A percentile compares a stretch with the other conserved stretches of the same genome.
These are phyloP conservation scores for Apodemus agrarius DNA, from an alignment of 2,797 vertebrate genomes.

Conservation along the genomic window DNA sequence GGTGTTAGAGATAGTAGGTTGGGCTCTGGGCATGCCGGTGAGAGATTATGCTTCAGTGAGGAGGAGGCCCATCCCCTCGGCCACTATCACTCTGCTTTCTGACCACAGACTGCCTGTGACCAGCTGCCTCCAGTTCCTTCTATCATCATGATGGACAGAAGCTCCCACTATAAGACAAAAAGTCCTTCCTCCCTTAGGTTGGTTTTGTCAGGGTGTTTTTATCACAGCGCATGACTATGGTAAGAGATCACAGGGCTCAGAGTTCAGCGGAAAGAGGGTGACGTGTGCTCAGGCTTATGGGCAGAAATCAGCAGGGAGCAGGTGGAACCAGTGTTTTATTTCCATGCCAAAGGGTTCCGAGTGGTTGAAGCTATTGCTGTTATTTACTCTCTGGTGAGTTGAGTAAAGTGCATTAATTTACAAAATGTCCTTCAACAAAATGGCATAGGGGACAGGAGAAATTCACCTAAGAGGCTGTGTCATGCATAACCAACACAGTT, in stretches of 20 bases:
- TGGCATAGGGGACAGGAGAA: background rate
- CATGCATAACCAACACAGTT: background rate
- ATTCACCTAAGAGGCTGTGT: background rate
- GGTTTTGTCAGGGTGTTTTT: background rate
- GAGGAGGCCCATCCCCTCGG: background rate
- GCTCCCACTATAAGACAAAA: background rate
- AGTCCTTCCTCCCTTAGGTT: background rate
- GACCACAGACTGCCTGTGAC: no score
- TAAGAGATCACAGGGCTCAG: background rate
- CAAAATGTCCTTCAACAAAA: conserved; percentile 31
- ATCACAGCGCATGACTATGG: background rate
- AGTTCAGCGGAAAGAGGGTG: background rate
- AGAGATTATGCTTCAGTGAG: background rate
- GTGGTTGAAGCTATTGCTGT: background rate
- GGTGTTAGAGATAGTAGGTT: background rate
- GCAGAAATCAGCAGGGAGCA: background rate
- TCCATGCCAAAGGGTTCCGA: background rate
- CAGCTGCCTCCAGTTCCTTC: background rate
- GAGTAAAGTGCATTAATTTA: conserved; percentile 37
- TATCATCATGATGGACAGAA: no score
- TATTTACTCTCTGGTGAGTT: conserved; percentile 18
- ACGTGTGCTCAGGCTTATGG: background rate
- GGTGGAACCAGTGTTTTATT: background rate
- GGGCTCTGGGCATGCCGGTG: background rate
- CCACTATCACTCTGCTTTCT: background rate